These are phyloP conservation scores for Toxotes lorentzi DNA, from an alignment of 2,797 vertebrate genomes.

Conservation along the genomic window DNA sequence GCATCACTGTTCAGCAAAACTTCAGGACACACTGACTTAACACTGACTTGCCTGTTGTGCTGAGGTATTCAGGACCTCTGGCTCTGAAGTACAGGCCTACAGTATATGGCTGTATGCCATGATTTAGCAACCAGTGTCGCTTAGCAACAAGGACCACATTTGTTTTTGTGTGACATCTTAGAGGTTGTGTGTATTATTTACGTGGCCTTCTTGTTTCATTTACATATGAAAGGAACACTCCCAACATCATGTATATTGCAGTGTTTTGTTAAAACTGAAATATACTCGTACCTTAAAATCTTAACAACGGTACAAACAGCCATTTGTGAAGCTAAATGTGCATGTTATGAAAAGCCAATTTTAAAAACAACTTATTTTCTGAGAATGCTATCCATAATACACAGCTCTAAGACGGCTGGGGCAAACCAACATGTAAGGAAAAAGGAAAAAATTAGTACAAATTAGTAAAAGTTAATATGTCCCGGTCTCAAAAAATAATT, in stretches of 20 bases:
- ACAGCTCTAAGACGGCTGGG: background rate
- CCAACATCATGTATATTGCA: slow-evolving; percentile 6
- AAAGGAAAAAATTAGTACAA: background rate
- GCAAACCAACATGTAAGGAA: background rate
- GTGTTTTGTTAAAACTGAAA: background rate
- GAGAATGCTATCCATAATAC: background rate
- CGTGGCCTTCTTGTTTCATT: slow-evolving; percentile 16
- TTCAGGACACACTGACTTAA: background rate
- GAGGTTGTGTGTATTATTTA: slow-evolving; percentile 39
- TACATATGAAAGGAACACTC: slow-evolving; percentile 36
- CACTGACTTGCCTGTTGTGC: slow-evolving; percentile 2
- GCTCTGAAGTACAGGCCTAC: slow-evolving; percentile 32
- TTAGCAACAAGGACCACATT: slow-evolving; percentile 54
- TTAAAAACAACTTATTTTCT: background rate
- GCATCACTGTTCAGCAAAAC: slow-evolving; percentile 3
- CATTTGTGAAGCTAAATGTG: background rate
- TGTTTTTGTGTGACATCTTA: slow-evolving; percentile 27
- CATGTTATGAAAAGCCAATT: background rate
- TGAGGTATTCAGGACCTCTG: slow-evolving; percentile 32
- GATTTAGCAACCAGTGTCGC: slow-evolving; percentile 44
- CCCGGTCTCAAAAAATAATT: background rate
- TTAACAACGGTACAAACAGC: background rate
- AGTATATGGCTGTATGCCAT: slow-evolving; percentile 10
- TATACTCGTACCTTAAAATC: background rate
- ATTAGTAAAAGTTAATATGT: background rate